phyloP scores from a whole-genome alignment of 2,888 invertebrate genomes.

The Sminthurides aquaticus region DNA sequence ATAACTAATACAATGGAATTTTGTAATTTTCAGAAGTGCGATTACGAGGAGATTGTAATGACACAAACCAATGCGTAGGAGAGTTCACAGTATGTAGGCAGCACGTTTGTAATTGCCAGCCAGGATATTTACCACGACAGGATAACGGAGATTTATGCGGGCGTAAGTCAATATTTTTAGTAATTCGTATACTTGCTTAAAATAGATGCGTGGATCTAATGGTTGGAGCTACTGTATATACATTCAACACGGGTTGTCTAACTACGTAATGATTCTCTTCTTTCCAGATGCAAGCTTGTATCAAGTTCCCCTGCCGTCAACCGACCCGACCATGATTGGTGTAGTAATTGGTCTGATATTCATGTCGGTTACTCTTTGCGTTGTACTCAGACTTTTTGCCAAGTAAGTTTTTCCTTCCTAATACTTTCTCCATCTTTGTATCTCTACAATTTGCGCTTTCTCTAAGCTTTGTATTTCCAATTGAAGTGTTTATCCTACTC shows the following conservation, averaged over 20 bases:
- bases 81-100: conserved; percentile 37
- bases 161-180: conserved; percentile 26
- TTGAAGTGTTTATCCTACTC: neutral
- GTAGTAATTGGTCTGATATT: conserved; percentile 82
- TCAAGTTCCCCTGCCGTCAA: conserved; percentile 50
- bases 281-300: conserved; percentile 36
- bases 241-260: neutral
- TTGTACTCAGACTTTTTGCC: conserved; percentile 83
- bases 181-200: too few relatives aligned
- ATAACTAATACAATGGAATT: too few relatives aligned
- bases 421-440: neutral
- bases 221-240: too few relatives aligned
- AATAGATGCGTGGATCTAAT: too few relatives aligned
- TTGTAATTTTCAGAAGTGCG: conserved; percentile 35
- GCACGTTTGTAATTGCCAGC: conserved; percentile 36
- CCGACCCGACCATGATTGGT: conserved; percentile 83
- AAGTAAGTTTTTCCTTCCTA: conserved; percentile 57
- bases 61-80: conserved; percentile 37
- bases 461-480: neutral
- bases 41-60: conserved; percentile 37
- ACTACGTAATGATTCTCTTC: too few relatives aligned
- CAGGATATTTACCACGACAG: conserved; percentile 36
- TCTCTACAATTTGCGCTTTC: neutral
- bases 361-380: conserved; percentile 89
- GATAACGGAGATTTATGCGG: conserved; percentile 40